Base-by-base conservation (phyloP, 1,140 invertebrate genomes). In the Drosophila parvula region DNA sequence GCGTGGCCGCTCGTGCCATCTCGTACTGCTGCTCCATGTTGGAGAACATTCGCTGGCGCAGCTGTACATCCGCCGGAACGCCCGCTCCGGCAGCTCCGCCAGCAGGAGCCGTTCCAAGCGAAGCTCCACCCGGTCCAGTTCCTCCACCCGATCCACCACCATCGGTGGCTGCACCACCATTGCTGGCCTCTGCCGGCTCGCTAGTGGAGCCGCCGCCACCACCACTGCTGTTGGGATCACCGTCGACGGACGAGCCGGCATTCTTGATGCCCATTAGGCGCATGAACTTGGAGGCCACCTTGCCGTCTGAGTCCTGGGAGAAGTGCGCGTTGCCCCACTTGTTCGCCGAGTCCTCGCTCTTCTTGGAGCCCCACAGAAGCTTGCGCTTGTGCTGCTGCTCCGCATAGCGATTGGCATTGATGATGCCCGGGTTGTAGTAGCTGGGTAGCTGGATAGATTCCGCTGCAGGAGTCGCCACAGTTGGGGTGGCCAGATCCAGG, bases 11-110 rank as follows among this genome's bases (percentile, higher is more conserved):
- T 50, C 98, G 93, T 3, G 98, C 98, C 48, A 98, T 97, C 92
- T 98, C 97, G 91, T 99, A 99, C 91, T 99, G 97, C 74, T 97
- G 96, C 85, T 99, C 98, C 94, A 99, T 96, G 41, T 96, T 95
- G 57, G 95, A 94, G 91, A 99, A 98, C 93, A 98, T 95, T 92
- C 98, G 97, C 85, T 98, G 96, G 84, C 98, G 97, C 84, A 97
- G 97, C 78, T 96, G 95, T 16, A 96, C 94, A 74, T 96, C 95
- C 0, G 77, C 58, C 8, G 84, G 84, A 0, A 89, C 63, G 10
- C 60, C 22, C 22, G n/a, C 10, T 10, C 22, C 70, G n/a, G 36
- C 16, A 14, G 92, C 16, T 14, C 16, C 53, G 18, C 16, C 50
- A 27, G 12, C 34, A 10, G 10, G 27, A 10, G 56, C 41, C 14